These are phyloP conservation scores for Merodon equestris DNA, from an alignment of 2,888 invertebrate species.

Conservation along the genomic window DNA sequence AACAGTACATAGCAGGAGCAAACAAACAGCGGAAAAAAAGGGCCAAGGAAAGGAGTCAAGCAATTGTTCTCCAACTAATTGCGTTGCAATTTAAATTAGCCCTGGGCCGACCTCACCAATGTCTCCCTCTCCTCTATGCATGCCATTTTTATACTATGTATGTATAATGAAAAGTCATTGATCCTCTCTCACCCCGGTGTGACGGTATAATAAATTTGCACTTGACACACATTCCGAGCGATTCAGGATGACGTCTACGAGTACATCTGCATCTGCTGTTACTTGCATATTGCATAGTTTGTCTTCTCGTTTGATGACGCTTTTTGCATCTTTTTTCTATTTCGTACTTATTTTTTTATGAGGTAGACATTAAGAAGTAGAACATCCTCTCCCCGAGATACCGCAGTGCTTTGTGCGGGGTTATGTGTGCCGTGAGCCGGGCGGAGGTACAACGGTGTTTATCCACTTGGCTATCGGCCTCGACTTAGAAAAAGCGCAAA, in stretches of 20 bases:
- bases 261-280: background rate
- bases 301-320: background rate
- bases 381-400: conserved; percentile 21
- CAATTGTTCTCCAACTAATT: conserved; percentile 37
- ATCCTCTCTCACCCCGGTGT: conserved; percentile 30
- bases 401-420: conserved; percentile 1
- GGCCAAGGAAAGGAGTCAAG: background rate
- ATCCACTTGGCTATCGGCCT: conserved; percentile 53
- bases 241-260: conserved; percentile 18
- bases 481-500: conserved; percentile 29
- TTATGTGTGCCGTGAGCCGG: conserved; percentile 5
- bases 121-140: no score
- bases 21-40: no score
- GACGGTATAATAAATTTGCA: conserved; percentile 48
- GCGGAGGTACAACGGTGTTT: conserved; percentile 8
- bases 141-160: background rate
- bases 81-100: conserved; percentile 30
- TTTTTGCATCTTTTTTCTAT: no score
- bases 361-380: conserved; percentile 9
- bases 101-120: background rate
- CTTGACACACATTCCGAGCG: conserved; percentile 51
- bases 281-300: background rate
- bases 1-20: no score
- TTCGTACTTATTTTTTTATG: background rate
- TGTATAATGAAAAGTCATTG: conserved; percentile 39